These are phyloP conservation scores for Cricetomys ansorgei DNA, from an alignment of 2,113 vertebrate genomes.

Conservation along the genomic window DNA sequence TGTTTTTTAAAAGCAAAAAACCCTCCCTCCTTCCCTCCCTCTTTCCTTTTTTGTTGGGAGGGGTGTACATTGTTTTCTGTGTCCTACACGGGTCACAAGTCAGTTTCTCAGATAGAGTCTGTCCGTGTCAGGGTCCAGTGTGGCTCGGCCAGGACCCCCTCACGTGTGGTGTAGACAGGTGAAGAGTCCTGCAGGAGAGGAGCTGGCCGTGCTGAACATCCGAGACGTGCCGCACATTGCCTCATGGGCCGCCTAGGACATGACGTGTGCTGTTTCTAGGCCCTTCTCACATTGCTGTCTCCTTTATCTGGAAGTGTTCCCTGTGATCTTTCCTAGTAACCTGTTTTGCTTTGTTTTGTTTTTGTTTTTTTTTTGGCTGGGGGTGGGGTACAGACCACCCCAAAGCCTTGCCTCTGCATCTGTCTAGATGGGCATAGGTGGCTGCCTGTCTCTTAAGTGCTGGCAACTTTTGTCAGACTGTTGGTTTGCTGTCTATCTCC, in stretches of 20 bases:
- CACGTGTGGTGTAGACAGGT: not conserved
- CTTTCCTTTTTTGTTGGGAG: not conserved
- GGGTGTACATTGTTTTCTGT: not conserved
- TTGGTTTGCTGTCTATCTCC: not conserved
- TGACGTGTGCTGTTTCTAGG: not conserved
- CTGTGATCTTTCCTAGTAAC: not conserved
- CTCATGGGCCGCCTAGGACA: not conserved
- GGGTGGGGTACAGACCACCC: not conserved
- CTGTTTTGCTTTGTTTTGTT: too few relatives aligned
- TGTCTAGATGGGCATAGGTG: too few relatives aligned
- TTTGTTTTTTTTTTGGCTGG: not conserved
- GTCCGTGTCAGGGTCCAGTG: not conserved
- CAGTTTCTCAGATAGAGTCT: not conserved
- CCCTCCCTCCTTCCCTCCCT: too few relatives aligned
- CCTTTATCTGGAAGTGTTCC: not conserved
- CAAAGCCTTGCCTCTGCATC: not conserved
- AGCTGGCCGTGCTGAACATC: not conserved
- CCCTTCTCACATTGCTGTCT: not conserved
- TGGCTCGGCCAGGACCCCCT: not conserved
- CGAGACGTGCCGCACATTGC: not conserved
- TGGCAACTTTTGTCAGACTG: not conserved
- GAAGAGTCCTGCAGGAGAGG: not conserved
- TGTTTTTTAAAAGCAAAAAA: not conserved
- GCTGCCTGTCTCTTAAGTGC: not conserved
- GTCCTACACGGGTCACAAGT: not conserved